These are phyloP conservation scores for Mesodorylaimus sp. DNA, from an alignment of 2,888 invertebrate genomes.

Conservation along the genomic window DNA sequence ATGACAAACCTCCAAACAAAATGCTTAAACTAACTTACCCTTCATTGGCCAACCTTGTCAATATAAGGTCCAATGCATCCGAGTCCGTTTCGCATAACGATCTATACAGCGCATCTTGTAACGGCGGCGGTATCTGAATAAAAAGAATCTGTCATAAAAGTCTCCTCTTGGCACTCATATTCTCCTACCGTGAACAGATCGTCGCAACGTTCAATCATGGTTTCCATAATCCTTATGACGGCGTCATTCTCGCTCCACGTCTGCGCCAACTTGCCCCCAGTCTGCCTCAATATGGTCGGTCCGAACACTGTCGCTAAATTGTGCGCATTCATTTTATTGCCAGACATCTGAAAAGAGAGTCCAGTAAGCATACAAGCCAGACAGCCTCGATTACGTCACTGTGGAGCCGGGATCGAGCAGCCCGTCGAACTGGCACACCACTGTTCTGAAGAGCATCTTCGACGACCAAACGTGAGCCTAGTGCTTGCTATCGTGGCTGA, in stretches of 20 bases:
- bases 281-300: slow-evolving; percentile 67
- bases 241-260: slow-evolving; percentile 58
- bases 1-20: too few relatives aligned
- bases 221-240: slow-evolving; percentile 69
- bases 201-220: slow-evolving; percentile 52
- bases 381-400: not conserved
- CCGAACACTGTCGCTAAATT: slow-evolving; percentile 81
- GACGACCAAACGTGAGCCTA: too few relatives aligned
- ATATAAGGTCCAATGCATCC: slow-evolving; percentile 50
- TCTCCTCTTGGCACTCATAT: not conserved
- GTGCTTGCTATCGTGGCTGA: too few relatives aligned
- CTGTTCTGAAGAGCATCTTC: too few relatives aligned
- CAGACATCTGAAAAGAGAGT: slow-evolving; percentile 42
- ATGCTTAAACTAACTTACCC: too few relatives aligned
- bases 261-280: slow-evolving; percentile 20
- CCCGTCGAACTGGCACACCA: too few relatives aligned
- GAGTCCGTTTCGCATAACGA: slow-evolving; percentile 68
- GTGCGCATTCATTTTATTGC: slow-evolving; percentile 81
- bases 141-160: slow-evolving; percentile 10
- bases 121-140: slow-evolving; percentile 48
- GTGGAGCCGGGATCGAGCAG: too few relatives aligned
- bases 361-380: not conserved
- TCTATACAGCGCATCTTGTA: slow-evolving; percentile 65
- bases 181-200: slow-evolving; percentile 45
- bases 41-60: slow-evolving; percentile 19